These are phyloP conservation scores for Apteryx owenii DNA, from an alignment of 2,113 vertebrate genomes.

Conservation along the genomic window DNA sequence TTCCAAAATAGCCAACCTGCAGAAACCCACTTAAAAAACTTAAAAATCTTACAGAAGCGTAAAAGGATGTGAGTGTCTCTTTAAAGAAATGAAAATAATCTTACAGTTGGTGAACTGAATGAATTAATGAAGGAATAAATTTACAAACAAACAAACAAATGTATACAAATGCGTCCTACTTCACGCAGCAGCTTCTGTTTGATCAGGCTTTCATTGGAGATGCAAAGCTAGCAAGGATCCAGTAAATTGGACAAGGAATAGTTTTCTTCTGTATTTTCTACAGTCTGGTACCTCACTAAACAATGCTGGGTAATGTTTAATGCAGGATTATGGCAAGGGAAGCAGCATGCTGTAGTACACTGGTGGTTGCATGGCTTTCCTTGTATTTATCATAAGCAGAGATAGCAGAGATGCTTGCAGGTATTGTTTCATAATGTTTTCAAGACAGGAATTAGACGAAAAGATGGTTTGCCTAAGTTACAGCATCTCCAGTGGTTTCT, in stretches of 20 bases:
- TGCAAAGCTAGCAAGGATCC: neutral
- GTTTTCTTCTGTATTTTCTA: neutral
- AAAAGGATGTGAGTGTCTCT: neutral
- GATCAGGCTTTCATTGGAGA: slow-evolving; percentile 23
- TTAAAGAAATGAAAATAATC: neutral
- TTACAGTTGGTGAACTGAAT: neutral
- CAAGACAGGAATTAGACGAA: neutral
- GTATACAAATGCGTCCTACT: slow-evolving; percentile 43
- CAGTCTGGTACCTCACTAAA: neutral
- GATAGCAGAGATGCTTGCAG: neutral
- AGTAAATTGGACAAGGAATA: neutral
- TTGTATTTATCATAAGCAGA: neutral
- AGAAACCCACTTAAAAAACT: neutral
- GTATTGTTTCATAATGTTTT: neutral
- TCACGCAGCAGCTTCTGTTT: slow-evolving; percentile 36
- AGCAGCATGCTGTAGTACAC: neutral
- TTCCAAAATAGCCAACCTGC: neutral
- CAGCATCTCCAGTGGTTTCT: neutral
- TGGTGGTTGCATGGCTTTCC: neutral
- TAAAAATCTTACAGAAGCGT: neutral
- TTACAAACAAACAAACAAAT: neutral
- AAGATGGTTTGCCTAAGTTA: neutral
- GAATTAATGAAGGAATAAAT: slow-evolving; percentile 38
- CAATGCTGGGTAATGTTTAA: neutral
- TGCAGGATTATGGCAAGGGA: neutral